Base-by-base conservation (phyloP, 2,888 invertebrate species). In the Argyra leucocephala region DNA sequence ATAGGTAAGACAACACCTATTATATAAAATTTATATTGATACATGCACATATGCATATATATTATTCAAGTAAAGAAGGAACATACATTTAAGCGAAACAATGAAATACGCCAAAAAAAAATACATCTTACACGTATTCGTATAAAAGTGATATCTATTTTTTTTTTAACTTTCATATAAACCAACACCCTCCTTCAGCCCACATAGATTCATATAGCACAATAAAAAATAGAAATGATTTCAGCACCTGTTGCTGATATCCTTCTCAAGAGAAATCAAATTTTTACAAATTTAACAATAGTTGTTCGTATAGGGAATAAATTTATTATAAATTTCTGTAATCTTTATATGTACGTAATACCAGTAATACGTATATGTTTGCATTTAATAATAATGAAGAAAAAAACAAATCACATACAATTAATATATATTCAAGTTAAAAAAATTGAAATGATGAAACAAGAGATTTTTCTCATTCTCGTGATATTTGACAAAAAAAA, bases 231-330 rank as follows among this genome's bases (percentile, higher is more conserved):
- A 18, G 18, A 48, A 48, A 48, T 18, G 48, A 18, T 18, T 48
- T 48, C 12, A 48, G n/a, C 48, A 48, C 48, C 48, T 48, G 48
- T 48, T 48, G 48, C 48, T 48, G 48, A 48, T 48, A 48, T 48
- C 48, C 48, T 48, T 48, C 48, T 48, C 48, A 48, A 48, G 48
- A 48, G 48, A 48, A 48, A 48, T 48, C 48, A 48, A n/a, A 31
- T 48, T 48, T 48, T 48, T 48, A 18, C 48, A 48, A 31, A 48
- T 48, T 48, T 48, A 48, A 48, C 48, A 48, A 48, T 48, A 48
- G 18, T 48, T 48, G 48, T 48, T 18, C 18, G 48, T 48, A 12
- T 48, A 48, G 48, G 48, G 48, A 48, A 48, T 48, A 48, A 9
- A 48, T 5, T 18, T 31, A 31, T 31, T n/a, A n/a, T n/a, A n/a